These are phyloP conservation scores for Colletes latitarsis DNA, from an alignment of 1,140 invertebrate genomes.

Conservation along the genomic window DNA sequence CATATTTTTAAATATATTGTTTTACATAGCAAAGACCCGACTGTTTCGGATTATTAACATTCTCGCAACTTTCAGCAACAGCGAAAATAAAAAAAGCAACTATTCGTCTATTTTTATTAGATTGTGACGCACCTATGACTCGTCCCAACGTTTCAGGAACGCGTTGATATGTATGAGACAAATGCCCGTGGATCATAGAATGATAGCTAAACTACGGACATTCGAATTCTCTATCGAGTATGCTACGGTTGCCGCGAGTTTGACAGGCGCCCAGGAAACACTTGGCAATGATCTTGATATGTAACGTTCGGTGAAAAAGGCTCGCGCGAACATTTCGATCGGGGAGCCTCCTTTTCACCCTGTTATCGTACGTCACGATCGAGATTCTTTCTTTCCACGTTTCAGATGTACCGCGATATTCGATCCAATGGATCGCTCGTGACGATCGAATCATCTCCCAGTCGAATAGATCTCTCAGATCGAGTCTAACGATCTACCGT, in stretches of 20 bases:
- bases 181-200: conserved; percentile 46
- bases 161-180: conserved; percentile 65
- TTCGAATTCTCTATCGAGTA: conserved; percentile 61
- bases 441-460: neutral
- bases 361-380: conserved; percentile 21
- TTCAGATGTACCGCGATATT: neutral
- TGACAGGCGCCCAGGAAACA: conserved; percentile 64
- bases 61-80: conserved; percentile 4
- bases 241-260: conserved; percentile 53
- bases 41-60: no score
- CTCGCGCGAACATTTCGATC: conserved; percentile 27
- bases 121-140: conserved; percentile 48
- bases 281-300: conserved; percentile 77
- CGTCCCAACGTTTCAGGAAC: conserved; percentile 48
- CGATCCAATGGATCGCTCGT: neutral
- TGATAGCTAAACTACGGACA: conserved; percentile 47
- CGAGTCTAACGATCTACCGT: neutral
- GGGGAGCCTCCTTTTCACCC: conserved; percentile 19
- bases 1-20: no score
- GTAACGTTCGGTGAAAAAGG: conserved; percentile 74
- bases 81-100: neutral
- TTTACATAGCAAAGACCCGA: no score
- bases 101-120: neutral
- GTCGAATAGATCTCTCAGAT: neutral
- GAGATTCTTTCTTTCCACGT: neutral